These are phyloP conservation scores for Chrysotoxum bicinctum DNA, from an alignment of 2,888 invertebrate genomes.

Conservation along the genomic window DNA sequence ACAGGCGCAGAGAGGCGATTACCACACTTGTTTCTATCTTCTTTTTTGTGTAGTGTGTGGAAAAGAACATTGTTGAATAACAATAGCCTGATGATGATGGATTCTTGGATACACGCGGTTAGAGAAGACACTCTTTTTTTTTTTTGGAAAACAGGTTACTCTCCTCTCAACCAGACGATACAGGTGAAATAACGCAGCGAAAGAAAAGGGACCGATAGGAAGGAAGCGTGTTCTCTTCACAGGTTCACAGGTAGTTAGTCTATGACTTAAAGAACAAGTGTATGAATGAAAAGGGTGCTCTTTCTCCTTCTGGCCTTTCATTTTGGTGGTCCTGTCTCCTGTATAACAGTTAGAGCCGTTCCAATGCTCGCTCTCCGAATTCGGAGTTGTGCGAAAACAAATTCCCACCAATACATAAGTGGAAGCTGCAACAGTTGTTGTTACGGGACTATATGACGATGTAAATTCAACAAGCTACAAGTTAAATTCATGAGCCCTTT, in stretches of 20 bases:
- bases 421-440: conserved; percentile 71
- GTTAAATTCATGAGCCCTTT: conserved; percentile 63
- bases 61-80: conserved; percentile 47
- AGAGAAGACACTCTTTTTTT: conserved; percentile 10
- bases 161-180: conserved; percentile 14
- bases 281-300: conserved; percentile 52
- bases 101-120: conserved; percentile 43
- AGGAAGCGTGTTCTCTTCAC: conserved; percentile 38
- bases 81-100: conserved; percentile 47
- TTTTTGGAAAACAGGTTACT: conserved; percentile 31
- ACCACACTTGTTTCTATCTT: conserved; percentile 35
- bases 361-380: conserved; percentile 46
- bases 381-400: conserved; percentile 58
- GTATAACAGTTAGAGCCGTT: conserved; percentile 61
- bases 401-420: conserved; percentile 50
- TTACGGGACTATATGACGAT: conserved; percentile 48
- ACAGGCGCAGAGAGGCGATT: conserved; percentile 69
- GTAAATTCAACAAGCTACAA: conserved; percentile 71
- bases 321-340: conserved; percentile 38
- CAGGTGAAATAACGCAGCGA: conserved; percentile 34
- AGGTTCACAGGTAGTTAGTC: conserved; percentile 12
- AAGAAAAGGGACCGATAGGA: background rate
- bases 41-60: conserved; percentile 5
- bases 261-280: conserved; percentile 30
- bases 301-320: conserved; percentile 40